These are phyloP conservation scores for Cyprinus carpio DNA, from an alignment of 2,113 vertebrate genomes.

Conservation along the genomic window DNA sequence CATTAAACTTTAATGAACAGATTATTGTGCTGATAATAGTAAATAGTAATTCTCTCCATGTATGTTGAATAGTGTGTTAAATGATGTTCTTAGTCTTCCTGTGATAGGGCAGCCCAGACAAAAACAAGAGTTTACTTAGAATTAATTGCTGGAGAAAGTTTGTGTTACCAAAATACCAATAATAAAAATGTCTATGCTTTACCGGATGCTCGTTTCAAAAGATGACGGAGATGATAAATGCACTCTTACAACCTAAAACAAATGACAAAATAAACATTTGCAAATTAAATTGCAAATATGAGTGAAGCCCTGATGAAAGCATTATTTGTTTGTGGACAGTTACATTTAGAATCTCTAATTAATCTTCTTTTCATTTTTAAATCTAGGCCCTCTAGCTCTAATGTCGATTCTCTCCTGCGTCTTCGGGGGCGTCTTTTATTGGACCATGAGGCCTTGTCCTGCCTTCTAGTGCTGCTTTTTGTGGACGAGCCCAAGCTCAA, in stretches of 20 bases:
- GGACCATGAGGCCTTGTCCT: slow-evolving; percentile 92
- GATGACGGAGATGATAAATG: too few relatives aligned
- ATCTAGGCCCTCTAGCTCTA: slow-evolving; percentile 85
- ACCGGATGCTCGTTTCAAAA: not conserved
- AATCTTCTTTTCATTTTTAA: not conserved
- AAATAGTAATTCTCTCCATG: too few relatives aligned
- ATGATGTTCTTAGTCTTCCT: too few relatives aligned
- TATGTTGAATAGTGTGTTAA: too few relatives aligned
- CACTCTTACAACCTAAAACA: too few relatives aligned
- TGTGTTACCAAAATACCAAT: not conserved
- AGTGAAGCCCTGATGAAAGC: not conserved
- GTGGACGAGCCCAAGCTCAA: slow-evolving; percentile 95
- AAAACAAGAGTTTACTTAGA: too few relatives aligned
- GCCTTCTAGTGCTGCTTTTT: slow-evolving; percentile 89
- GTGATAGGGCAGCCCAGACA: too few relatives aligned
- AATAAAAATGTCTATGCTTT: not conserved
- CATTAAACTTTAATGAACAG: too few relatives aligned
- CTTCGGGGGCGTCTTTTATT: slow-evolving; percentile 86
- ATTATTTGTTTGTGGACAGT: not conserved
- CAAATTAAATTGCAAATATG: not conserved
- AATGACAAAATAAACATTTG: too few relatives aligned
- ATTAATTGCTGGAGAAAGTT: too few relatives aligned
- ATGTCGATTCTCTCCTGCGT: slow-evolving; percentile 87
- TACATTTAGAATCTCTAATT: not conserved
- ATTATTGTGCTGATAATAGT: too few relatives aligned